phyloP scores from a whole-genome alignment of 2,113 vertebrate species.

The Apodemus speciosus region DNA sequence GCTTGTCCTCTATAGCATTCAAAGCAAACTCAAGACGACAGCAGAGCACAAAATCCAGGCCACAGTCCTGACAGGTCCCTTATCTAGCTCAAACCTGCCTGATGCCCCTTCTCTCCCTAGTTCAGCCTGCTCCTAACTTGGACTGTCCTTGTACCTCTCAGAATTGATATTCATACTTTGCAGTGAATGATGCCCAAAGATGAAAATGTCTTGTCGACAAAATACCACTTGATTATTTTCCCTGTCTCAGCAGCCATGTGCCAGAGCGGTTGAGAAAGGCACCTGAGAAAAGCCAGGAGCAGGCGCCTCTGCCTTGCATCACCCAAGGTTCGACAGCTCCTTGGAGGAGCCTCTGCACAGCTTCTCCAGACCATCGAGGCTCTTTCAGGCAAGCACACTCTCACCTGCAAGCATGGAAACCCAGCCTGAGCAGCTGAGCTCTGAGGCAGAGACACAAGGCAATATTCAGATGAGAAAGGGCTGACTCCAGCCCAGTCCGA shows the following conservation, averaged over 20 bases:
- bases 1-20: neutral
- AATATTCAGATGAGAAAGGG: neutral
- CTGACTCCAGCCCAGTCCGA: neutral
- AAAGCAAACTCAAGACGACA: neutral
- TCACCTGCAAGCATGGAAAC: neutral
- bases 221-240: neutral
- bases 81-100: neutral
- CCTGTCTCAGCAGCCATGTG: neutral
- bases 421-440: neutral
- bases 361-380: neutral
- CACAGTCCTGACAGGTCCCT: neutral
- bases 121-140: neutral
- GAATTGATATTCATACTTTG: neutral
- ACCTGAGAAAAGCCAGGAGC: neutral
- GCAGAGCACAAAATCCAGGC: neutral
- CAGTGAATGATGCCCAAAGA: neutral
- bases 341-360: neutral
- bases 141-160: neutral
- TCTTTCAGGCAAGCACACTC: neutral
- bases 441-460: neutral
- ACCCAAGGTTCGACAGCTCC: neutral
- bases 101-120: neutral
- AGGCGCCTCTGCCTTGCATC: neutral
- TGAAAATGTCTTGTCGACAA: neutral
- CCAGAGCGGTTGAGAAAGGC: neutral